Evolutionary conservation across 2,888 invertebrate species (phyloP).

Genomic region (Drosophila anomelani): DNA sequence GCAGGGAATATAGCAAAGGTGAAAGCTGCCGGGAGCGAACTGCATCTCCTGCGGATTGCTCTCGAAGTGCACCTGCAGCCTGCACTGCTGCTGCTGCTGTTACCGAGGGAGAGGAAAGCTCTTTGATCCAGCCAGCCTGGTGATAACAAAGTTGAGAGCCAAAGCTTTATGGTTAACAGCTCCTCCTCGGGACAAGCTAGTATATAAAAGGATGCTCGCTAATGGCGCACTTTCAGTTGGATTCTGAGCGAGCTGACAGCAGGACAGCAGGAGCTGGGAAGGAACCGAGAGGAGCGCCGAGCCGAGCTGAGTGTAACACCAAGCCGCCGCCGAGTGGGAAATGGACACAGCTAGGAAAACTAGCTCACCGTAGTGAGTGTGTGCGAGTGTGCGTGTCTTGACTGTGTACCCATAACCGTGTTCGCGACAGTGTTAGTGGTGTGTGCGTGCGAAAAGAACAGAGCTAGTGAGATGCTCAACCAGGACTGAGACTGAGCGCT

Average conservation of each 20-base stretch:
- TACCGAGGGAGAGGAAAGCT: conserved; percentile 35
- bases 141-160: conserved; percentile 49
- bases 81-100: conserved; percentile 10
- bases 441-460: conserved; percentile 30
- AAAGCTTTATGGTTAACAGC: conserved; percentile 14
- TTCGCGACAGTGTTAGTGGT: conserved; percentile 19
- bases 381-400: conserved; percentile 23
- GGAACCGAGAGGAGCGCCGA: conserved; percentile 23
- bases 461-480: conserved; percentile 37
- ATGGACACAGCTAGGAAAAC: conserved; percentile 63
- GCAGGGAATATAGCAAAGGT: conserved; percentile 50
- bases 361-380: conserved; percentile 61
- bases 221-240: conserved; percentile 74
- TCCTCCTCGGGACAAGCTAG: conserved; percentile 33
- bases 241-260: conserved; percentile 75
- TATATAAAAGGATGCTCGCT: conserved; percentile 76
- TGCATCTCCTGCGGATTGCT: conserved; percentile 18
- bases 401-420: conserved; percentile 16
- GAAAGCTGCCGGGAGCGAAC: conserved; percentile 53
- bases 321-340: conserved; percentile 11
- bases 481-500: conserved; percentile 32
- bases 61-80: conserved; percentile 41
- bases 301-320: conserved; percentile 10
- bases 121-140: conserved; percentile 32
- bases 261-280: conserved; percentile 40